Evolutionary conservation across 1,140 invertebrate species (phyloP).

Genomic region (Brachionus angularis): DNA sequence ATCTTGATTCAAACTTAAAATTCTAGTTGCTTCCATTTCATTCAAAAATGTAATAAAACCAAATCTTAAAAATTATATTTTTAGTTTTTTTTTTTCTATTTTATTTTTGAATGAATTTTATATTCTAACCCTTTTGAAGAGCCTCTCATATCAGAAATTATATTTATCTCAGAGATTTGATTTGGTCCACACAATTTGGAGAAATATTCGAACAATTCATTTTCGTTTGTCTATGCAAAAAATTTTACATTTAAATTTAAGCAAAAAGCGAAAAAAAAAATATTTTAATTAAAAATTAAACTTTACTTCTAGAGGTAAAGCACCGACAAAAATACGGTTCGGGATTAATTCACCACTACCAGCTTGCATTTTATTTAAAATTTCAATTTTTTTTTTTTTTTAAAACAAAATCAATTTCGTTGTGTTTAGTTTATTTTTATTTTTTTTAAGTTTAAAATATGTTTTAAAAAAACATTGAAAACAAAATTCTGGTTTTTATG

Average conservation of each 20-base stretch:
- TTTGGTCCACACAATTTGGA: background rate
- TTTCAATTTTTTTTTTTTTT: too few species aligned
- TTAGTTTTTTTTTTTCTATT: background rate
- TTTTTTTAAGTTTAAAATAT: too few species aligned
- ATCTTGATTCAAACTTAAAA: constrained; percentile 9
- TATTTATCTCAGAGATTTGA: constrained; percentile 7
- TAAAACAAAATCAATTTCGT: background rate
- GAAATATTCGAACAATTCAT: constrained; percentile 15
- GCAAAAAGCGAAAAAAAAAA: too few species aligned
- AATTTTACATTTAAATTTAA: background rate
- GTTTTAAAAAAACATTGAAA: too few species aligned
- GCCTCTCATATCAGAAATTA: background rate
- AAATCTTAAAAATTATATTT: constrained; percentile 12
- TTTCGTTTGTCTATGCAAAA: constrained; percentile 17
- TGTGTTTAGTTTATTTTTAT: too few species aligned
- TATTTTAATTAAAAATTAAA: background rate
- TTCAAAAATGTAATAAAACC: constrained; percentile 12
- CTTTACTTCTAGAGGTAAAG: constrained; percentile 11
- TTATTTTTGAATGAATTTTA: background rate
- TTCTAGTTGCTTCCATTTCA: constrained; percentile 5
- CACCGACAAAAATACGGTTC: constrained; percentile 17
- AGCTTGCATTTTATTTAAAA: constrained; percentile 18
- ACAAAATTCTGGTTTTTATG: too few species aligned
- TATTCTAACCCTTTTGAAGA: background rate
- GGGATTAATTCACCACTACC: constrained; percentile 37